These are phyloP conservation scores for Oreochromis spilurus DNA, from an alignment of 2,113 vertebrate species.

Conservation along the genomic window DNA sequence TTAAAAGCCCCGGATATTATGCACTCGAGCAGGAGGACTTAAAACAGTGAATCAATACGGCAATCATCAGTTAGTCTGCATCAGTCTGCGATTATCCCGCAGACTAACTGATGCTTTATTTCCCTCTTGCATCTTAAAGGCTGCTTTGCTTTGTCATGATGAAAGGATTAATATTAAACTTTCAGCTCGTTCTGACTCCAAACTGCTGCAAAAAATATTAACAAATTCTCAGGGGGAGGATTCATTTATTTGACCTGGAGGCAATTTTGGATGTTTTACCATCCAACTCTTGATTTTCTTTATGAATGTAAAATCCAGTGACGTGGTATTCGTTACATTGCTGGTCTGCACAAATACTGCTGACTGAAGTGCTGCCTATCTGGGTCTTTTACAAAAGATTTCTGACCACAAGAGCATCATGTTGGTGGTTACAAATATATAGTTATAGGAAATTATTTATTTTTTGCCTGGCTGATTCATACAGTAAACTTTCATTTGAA, in stretches of 20 bases:
- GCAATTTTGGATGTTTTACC: not conserved
- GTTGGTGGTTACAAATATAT: not conserved
- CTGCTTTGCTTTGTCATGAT: not conserved
- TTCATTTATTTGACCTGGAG: not conserved
- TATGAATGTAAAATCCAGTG: not conserved
- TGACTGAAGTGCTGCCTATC: not conserved
- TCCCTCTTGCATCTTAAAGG: not conserved
- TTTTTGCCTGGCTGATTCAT: not conserved
- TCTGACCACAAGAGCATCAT: rapidly evolving
- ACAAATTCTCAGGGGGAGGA: not conserved
- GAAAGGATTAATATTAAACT: not conserved
- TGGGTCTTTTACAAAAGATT: not conserved
- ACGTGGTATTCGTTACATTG: not conserved
- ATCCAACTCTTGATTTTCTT: not conserved
- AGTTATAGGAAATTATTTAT: not conserved
- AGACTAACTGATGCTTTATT: not conserved
- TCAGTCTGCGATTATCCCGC: not conserved
- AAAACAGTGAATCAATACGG: not conserved
- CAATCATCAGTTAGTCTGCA: not conserved
- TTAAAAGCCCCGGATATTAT: not conserved
- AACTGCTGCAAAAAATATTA: not conserved
- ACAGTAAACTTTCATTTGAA: not conserved
- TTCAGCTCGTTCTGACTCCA: not conserved
- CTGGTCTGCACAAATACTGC: not conserved
- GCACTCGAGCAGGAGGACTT: not conserved